Base-by-base conservation (phyloP, 2,888 invertebrate species). In the Drosophila seclusa region DNA sequence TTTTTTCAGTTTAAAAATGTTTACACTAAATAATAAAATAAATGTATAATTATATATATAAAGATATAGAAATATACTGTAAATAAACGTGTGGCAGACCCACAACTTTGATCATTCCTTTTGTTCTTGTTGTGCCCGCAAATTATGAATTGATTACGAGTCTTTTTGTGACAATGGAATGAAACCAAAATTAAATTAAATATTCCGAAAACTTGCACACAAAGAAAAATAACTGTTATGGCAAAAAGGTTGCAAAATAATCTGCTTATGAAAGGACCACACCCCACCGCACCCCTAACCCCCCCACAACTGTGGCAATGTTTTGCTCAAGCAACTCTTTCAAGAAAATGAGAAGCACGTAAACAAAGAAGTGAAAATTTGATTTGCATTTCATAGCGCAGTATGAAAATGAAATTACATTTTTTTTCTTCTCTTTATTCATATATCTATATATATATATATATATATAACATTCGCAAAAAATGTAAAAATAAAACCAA, bases 261-360 rank as follows among this genome's bases (percentile, higher is more conserved):
- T 85, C 83, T 81, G 81, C 73, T 85, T 85, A 85, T 79, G 76
- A 83, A 78, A 73, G 70, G 74, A 63, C 69, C 83, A 57, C 68
- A 71, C 64, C 11, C 18, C 11, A 13, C 13, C 36, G 6, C 24
- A 10, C 2, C 10, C 24, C 18, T 40, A 36, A 13, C 16, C 18
- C 32, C 27, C 24, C 18, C 29, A 2, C 48, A 42, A 24, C 18
- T 63, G 29, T 18, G n/a, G 24, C 53, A 52, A 45, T 54, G 34
- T 53, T 55, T 55, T 50, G 8, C 59, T 5, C 48, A n/a, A 40
- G 36, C 64, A 58, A 59, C 40, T 64, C 52, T 75, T 74, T 60
- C 40, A 49, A 62, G 55, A 71, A 79, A 73, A 63, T 73, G 67
- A 77, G 67, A 81, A 74, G 42, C 54, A 69, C 53, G 70, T 80